These are phyloP conservation scores for Xylota sylvarum DNA, from an alignment of 2,888 invertebrate species.

Conservation along the genomic window DNA sequence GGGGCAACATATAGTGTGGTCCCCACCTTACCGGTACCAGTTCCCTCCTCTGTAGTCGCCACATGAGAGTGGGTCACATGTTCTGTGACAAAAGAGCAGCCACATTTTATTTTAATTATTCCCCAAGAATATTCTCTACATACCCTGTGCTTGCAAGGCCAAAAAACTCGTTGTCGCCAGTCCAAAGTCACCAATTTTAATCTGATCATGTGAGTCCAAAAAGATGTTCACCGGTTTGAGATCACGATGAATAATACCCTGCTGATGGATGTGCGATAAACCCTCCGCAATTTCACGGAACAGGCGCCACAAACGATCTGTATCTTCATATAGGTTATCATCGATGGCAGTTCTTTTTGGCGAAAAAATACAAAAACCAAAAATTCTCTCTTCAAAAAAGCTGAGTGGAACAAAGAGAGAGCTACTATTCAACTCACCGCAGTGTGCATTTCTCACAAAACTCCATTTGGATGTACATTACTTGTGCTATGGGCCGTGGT, in stretches of 20 bases:
- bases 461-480: conserved; percentile 98
- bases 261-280: conserved; percentile 95
- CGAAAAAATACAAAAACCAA: conserved; percentile 4
- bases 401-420: neutral
- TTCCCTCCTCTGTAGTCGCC: conserved; percentile 81
- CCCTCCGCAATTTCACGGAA: conserved; percentile 97
- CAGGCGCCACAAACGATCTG: conserved; percentile 94
- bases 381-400: conserved; percentile 11
- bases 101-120: neutral
- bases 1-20: conserved; percentile 98
- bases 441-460: conserved; percentile 98
- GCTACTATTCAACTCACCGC: conserved; percentile 85
- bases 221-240: conserved; percentile 97
- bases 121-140: neutral
- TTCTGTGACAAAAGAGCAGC: conserved; percentile 24
- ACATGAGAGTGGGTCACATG: conserved; percentile 79
- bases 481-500: conserved; percentile 82
- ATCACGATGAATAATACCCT: conserved; percentile 95
- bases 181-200: conserved; percentile 99
- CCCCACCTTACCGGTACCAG: conserved; percentile 93
- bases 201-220: conserved; percentile 96
- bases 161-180: conserved; percentile 93
- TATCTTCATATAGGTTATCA: conserved; percentile 90
- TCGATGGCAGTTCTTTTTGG: conserved; percentile 92
- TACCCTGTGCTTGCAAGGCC: conserved; percentile 82